Base-by-base conservation (phyloP, 2,797 vertebrate genomes). In the Alosa sapidissima region DNA sequence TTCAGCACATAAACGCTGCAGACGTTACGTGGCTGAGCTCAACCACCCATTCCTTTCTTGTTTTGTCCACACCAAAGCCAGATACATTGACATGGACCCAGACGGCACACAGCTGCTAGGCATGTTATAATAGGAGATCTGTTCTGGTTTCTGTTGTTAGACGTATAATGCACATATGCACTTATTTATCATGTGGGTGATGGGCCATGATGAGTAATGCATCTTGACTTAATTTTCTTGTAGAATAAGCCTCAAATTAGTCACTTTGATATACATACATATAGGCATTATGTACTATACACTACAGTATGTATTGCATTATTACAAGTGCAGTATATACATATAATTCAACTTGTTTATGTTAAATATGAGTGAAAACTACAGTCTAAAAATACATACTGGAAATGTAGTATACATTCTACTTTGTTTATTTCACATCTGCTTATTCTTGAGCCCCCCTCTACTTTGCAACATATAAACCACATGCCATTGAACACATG, bases 401-500 rank as follows among this genome's bases (percentile, higher is more conserved):
- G 1, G 16, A 58, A 58, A 58, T n/a, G 14, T 14, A 52, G 54
- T 55, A n/a, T n/a, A n/a, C 58, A 62, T 24, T 9, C 58, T 58
- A 58, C 24, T 24, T 21, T 24, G 68, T 36, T 19, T 21, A 45
- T 72, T 41, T 72, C 9, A 36, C 24, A 28, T 72, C 11, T 28
- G 13, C 13, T 3, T 3, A 21, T 41, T 41, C 41, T 41, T 41
- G 41, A 2, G 3, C 36, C 41, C 33, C 14, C 14, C 11, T 41
- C 6, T 10, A 2, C 58, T 62, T 45, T 45, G 68, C 68, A 45
- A 45, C 68, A 45, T 16, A 7, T 41, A 45, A 88, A 82, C 94
- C 94, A 89, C 87, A 91, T n/a, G 2, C 8, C 81, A 55, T 14
- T 55, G 16, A 55, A 41, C 88, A 5, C 5, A 19, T 4, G 13